Evolutionary conservation across 2,888 invertebrate genomes (phyloP).

Genomic region (Lycocerus yunnanus): DNA sequence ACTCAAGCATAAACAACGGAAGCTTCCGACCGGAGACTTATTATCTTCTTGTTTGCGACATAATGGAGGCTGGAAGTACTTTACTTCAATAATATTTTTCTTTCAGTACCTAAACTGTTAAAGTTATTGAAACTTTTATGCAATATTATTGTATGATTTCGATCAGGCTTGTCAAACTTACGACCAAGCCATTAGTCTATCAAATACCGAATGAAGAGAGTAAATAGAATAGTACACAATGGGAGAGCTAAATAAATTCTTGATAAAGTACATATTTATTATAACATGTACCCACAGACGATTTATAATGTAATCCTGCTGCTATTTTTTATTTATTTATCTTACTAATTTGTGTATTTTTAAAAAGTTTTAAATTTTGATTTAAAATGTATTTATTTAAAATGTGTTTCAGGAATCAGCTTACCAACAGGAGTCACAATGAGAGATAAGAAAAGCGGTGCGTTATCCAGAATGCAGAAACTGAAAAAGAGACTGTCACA

Average conservation of each 20-base stretch:
- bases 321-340: no score
- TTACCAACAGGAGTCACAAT: conserved; percentile 76
- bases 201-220: background rate
- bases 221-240: background rate
- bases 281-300: no score
- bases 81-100: background rate
- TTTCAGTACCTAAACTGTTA: background rate
- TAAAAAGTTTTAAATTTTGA: background rate
- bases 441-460: conserved; percentile 91
- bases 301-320: no score
- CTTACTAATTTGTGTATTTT: no score
- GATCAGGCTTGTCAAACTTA: background rate
- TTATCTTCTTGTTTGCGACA: background rate
- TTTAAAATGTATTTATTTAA: background rate
- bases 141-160: background rate
- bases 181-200: background rate
- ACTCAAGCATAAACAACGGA: background rate
- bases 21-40: background rate
- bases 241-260: background rate
- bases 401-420: conserved; percentile 54
- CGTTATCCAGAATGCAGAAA: conserved; percentile 91
- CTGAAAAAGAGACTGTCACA: conserved; percentile 93
- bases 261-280: no score
- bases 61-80: background rate
- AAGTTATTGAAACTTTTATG: background rate